Evolutionary conservation across 2,113 vertebrate genomes (phyloP).

Genomic region (Rhinolophus sinicus): DNA sequence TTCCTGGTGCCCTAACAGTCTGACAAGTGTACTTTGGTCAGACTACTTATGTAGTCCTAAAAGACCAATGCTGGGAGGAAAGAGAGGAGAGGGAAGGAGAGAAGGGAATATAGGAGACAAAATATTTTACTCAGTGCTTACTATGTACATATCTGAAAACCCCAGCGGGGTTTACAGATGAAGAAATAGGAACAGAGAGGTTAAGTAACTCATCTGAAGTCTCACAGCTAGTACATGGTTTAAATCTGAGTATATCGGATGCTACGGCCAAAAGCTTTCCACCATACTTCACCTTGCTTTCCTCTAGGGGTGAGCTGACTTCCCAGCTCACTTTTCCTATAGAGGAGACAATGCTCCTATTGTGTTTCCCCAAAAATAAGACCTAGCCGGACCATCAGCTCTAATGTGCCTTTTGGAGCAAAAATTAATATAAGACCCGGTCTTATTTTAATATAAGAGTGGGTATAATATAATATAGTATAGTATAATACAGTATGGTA

Average conservation of each 20-base stretch:
- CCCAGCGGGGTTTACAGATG: background rate
- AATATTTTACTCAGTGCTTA: background rate
- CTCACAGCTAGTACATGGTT: background rate
- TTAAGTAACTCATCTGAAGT: constrained; percentile 2
- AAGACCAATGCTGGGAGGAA: background rate
- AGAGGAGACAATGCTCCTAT: background rate
- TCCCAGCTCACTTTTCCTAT: background rate
- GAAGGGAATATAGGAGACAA: background rate
- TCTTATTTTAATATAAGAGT: too few species aligned
- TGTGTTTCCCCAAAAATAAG: too few species aligned
- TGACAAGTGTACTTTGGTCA: background rate
- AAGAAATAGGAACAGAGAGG: background rate
- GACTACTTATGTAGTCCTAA: background rate
- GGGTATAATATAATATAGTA: too few species aligned
- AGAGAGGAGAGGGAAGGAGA: background rate
- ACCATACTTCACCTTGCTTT: background rate
- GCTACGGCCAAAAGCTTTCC: background rate
- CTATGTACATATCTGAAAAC: background rate
- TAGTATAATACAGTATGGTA: too few species aligned
- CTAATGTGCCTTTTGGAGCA: too few species aligned
- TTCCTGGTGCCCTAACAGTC: background rate
- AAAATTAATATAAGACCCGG: too few species aligned
- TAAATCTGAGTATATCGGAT: background rate
- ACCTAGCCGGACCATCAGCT: too few species aligned
- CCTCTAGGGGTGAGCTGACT: background rate